A percentile compares a stretch with the other conserved stretches of the same genome.
Conservation (phyloP, 2,797 vertebrate genomes). For the Gymnoscopelus braueri region DNA sequence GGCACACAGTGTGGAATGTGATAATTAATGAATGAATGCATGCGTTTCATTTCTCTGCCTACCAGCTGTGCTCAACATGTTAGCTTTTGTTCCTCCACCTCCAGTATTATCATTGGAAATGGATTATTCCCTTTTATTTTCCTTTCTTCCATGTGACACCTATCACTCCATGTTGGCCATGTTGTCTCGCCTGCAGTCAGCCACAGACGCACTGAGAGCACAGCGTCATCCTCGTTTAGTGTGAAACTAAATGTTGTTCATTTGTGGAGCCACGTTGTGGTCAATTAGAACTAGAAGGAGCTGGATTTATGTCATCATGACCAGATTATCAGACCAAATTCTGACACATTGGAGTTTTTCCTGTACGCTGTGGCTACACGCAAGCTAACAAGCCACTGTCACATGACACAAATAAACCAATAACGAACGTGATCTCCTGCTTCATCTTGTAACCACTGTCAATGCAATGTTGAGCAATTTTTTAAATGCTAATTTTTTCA, state of each 20-base stretch:
- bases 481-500: too few relatives aligned
- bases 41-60: constrained; percentile 49
- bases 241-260: constrained; percentile 4
- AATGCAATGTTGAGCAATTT: too few relatives aligned
- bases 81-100: constrained; percentile 16
- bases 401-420: neutral
- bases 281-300: constrained; percentile 2
- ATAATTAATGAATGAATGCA: constrained; percentile 53
- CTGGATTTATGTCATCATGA: constrained; percentile 1
- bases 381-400: neutral
- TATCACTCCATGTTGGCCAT: neutral
- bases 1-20: constrained; percentile 31
- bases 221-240: neutral
- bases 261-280: constrained; percentile 2
- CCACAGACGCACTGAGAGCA: too few relatives aligned
- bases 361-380: neutral
- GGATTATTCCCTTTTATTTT: constrained; percentile 24
- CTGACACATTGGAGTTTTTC: constrained; percentile 2
- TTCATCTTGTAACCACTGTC: too few relatives aligned
- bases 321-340: neutral
- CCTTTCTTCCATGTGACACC: neutral
- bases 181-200: too few relatives aligned
- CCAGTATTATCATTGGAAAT: constrained; percentile 40
- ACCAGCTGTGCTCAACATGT: constrained; percentile 52
- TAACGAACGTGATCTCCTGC: neutral